phyloP scores from a whole-genome alignment of 2,113 vertebrate species.

The Chiloscyllium plagiosum region DNA sequence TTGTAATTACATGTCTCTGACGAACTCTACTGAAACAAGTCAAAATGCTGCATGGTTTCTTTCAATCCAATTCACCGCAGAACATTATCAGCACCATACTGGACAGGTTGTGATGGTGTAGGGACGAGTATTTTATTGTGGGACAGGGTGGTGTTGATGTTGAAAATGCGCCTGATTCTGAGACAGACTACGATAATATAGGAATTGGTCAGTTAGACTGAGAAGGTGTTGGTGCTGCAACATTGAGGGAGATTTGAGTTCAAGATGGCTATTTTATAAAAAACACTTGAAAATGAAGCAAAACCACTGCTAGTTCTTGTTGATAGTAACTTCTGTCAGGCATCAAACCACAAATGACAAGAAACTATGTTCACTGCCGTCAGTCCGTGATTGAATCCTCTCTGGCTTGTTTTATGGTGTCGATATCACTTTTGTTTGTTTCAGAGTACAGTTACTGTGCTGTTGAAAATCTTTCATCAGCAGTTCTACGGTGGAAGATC shows the following conservation, averaged over 20 bases:
- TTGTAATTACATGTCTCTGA: too few species aligned
- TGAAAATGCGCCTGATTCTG: neutral
- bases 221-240: too few species aligned
- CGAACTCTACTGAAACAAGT: neutral
- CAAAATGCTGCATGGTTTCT: neutral
- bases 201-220: neutral
- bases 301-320: neutral
- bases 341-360: conserved; percentile 10
- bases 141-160: neutral
- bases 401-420: neutral
- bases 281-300: neutral
- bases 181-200: neutral
- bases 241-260: neutral
- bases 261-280: neutral
- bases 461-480: too few species aligned
- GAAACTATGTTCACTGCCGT: neutral
- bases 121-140: neutral
- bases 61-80: neutral
- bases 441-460: neutral
- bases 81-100: neutral
- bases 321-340: neutral
- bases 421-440: neutral
- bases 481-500: neutral
- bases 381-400: neutral
- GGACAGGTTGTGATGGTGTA: neutral